Conservation (phyloP, 2,113 vertebrate genomes). For the Meleagris gallopavo region DNA sequence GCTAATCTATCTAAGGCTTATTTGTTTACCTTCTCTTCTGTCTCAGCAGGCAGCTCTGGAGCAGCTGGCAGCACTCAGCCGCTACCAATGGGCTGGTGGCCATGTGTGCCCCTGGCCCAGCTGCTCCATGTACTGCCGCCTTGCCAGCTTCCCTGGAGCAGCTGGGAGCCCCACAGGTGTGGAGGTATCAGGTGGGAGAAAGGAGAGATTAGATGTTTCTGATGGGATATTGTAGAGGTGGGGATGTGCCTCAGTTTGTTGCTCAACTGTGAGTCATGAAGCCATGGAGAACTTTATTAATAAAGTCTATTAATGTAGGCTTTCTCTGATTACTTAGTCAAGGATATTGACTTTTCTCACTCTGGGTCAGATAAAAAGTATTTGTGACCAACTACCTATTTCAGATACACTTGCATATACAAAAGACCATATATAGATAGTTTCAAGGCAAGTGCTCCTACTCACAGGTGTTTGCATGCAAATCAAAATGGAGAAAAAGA, state of each 20-base stretch:
- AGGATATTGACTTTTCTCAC: background rate
- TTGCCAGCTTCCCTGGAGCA: background rate
- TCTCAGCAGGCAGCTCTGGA: background rate
- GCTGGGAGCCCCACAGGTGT: accelerated
- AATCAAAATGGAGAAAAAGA: background rate
- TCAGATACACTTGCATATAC: background rate
- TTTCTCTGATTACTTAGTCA: background rate
- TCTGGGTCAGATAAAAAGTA: background rate
- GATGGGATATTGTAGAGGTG: background rate
- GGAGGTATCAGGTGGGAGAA: background rate
- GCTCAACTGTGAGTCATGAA: background rate
- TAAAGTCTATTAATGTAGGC: background rate
- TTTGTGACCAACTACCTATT: background rate
- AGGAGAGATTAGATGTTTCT: accelerated
- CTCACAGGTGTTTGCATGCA: background rate
- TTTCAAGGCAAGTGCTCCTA: background rate
- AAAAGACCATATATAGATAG: background rate
- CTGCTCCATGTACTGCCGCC: background rate
- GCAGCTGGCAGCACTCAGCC: background rate
- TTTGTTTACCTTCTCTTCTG: background rate
- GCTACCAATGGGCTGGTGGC: background rate
- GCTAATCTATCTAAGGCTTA: background rate
- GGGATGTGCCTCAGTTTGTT: background rate
- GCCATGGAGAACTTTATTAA: background rate
- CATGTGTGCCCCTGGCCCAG: background rate